Percentiles rank a stretch among this genome's conserved stretches.
These are phyloP conservation scores for Ganaspis brasiliensis DNA, from an alignment of 2,888 invertebrate species.

Conservation along the genomic window DNA sequence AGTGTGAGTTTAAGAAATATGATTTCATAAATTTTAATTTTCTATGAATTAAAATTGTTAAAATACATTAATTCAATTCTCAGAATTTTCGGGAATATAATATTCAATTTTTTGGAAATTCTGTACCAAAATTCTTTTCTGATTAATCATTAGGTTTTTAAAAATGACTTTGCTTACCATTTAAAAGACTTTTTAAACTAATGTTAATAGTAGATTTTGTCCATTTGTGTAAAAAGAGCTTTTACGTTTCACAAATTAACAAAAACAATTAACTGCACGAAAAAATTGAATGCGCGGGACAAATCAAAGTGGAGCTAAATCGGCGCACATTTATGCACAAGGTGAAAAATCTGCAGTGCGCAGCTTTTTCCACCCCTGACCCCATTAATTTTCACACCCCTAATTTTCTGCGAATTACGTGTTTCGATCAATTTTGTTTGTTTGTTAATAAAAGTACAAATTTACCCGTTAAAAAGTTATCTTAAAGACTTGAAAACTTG, in stretches of 20 bases:
- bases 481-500: too few relatives aligned
- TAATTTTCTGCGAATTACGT: background rate
- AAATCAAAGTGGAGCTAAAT: conserved; percentile 43
- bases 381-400: conserved; percentile 11
- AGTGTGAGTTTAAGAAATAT: too few relatives aligned
- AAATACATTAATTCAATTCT: background rate
- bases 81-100: background rate
- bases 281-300: conserved; percentile 48
- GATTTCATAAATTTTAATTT: background rate
- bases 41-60: background rate
- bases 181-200: background rate
- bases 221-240: background rate
- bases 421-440: background rate
- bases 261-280: background rate
- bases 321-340: conserved; percentile 61
- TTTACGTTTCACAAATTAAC: background rate
- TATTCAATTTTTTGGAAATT: too few relatives aligned
- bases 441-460: background rate
- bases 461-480: background rate
- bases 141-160: too few relatives aligned
- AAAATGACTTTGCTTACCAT: background rate
- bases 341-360: conserved; percentile 66
- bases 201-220: background rate
- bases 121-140: too few relatives aligned
- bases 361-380: conserved; percentile 56